phyloP scores from a whole-genome alignment of 2,113 vertebrate species.

The Bambusicola thoracicus region DNA sequence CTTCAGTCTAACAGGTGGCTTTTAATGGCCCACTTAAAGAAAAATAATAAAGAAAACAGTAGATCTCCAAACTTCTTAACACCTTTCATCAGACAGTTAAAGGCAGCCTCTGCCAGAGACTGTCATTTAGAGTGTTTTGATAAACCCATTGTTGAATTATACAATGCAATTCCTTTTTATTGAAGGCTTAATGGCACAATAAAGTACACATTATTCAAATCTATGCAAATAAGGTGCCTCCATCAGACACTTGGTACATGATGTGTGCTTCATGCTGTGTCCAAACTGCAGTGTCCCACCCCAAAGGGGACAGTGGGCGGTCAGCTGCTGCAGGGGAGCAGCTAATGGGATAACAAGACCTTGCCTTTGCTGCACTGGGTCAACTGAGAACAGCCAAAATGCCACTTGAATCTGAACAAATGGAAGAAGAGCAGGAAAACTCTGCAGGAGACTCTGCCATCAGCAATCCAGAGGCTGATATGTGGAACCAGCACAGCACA shows the following conservation, averaged over 20 bases:
- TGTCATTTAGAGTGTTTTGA: not conserved
- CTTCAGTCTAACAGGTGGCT: not conserved
- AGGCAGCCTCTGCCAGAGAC: not conserved
- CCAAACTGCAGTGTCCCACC: not conserved
- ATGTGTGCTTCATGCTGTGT: not conserved
- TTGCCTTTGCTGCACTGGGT: not conserved
- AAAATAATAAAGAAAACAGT: not conserved
- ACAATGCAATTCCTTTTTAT: slow-evolving; percentile 33
- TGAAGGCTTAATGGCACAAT: slow-evolving; percentile 39
- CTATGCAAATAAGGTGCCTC: slow-evolving; percentile 23
- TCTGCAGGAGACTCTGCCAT: no score
- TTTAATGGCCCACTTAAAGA: not conserved
- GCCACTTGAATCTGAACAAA: no score
- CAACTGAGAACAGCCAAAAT: rapidly evolving
- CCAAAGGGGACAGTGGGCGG: rapidly evolving
- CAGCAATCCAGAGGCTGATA: no score
- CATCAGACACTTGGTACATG: not conserved
- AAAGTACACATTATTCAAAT: slow-evolving; percentile 50
- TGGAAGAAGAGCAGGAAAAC: no score
- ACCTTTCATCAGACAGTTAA: not conserved
- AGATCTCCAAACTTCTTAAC: not conserved
- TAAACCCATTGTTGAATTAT: not conserved
- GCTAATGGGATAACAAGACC: not conserved
- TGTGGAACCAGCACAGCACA: no score
- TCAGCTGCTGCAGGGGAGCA: not conserved